Evolutionary conservation across 2,113 vertebrate species (phyloP).

Genomic region (Prolemur simus): DNA sequence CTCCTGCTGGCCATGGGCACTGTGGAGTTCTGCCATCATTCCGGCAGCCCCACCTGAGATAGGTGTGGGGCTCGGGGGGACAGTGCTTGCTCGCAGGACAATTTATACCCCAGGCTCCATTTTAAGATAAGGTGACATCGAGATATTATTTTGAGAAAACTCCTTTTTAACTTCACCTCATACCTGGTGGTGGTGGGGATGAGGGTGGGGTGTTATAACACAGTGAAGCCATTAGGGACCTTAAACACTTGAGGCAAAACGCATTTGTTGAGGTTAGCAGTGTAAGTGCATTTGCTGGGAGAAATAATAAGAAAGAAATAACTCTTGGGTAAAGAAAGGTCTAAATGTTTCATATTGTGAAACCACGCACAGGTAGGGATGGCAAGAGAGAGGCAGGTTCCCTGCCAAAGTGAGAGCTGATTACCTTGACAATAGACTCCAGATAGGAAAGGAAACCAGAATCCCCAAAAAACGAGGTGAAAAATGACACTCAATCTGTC

Average conservation of each 20-base stretch:
- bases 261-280: background rate
- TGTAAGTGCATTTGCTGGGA: background rate
- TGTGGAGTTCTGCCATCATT: too few species aligned
- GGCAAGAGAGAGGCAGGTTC: background rate
- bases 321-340: background rate
- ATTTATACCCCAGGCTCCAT: background rate
- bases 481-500: background rate
- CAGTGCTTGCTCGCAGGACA: background rate
- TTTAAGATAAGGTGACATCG: background rate
- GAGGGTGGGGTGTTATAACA: background rate
- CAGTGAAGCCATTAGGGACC: background rate
- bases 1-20: fast-evolving
- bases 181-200: background rate
- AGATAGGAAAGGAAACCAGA: background rate
- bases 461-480: background rate
- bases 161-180: background rate
- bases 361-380: background rate
- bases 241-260: background rate
- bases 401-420: background rate
- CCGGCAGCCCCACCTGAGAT: background rate
- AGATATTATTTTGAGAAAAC: background rate
- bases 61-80: background rate
- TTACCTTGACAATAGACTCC: background rate
- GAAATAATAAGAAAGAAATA: background rate
- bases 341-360: background rate